Conservation (phyloP, 2,113 vertebrate genomes). For the Perca flavescens region DNA sequence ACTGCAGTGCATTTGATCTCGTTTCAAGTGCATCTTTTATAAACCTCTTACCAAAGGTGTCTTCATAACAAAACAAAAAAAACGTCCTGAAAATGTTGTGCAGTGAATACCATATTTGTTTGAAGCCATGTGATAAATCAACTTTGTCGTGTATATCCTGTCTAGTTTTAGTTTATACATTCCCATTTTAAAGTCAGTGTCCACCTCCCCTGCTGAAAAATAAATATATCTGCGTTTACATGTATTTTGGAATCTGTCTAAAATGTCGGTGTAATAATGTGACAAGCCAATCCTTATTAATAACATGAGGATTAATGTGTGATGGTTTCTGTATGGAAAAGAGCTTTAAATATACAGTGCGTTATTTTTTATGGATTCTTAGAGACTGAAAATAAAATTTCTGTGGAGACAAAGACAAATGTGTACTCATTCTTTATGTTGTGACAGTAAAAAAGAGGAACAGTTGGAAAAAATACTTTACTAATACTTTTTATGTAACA, state of each 20-base stretch:
- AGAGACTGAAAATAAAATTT: slow-evolving; percentile 73
- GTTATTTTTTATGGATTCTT: slow-evolving; percentile 70
- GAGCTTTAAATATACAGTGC: slow-evolving; percentile 70
- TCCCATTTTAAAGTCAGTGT: background rate
- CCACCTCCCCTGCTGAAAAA: background rate
- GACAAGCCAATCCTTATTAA: background rate
- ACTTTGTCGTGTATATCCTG: background rate
- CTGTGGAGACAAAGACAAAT: slow-evolving; percentile 24
- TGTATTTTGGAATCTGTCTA: slow-evolving; percentile 28
- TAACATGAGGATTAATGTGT: slow-evolving; percentile 11
- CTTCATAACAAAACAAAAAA: slow-evolving; percentile 51
- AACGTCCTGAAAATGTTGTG: slow-evolving; percentile 26
- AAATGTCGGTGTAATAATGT: slow-evolving; percentile 17
- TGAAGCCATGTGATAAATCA: slow-evolving; percentile 27
- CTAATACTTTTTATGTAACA: background rate
- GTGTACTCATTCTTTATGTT: slow-evolving; percentile 21
- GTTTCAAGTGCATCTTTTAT: slow-evolving; percentile 60
- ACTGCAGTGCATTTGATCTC: slow-evolving; percentile 31
- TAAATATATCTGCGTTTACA: background rate
- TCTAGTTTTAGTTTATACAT: slow-evolving; percentile 3
- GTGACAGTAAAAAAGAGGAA: background rate
- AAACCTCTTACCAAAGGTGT: slow-evolving; percentile 73
- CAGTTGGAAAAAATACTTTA: background rate
- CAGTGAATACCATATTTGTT: slow-evolving; percentile 28
- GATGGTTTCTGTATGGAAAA: slow-evolving; percentile 49